Evolutionary conservation across 2,113 vertebrate genomes (phyloP).

Genomic region (Nothoprocta perdicaria): DNA sequence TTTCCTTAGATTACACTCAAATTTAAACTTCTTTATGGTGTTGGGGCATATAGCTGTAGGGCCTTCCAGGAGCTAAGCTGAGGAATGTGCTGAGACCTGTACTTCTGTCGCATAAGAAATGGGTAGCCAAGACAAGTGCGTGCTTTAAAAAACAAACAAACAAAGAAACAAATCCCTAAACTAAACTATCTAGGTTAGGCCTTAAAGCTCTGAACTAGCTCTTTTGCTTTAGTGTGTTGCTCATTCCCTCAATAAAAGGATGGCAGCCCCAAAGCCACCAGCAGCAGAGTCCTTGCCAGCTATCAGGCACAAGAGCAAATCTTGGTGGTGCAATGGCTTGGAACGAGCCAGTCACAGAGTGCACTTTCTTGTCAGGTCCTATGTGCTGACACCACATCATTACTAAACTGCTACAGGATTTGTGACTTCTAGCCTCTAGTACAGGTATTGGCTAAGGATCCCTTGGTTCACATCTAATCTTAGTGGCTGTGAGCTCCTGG

Average conservation of each 20-base stretch:
- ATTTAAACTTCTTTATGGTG: not conserved
- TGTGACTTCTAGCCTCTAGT: not conserved
- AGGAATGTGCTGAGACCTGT: not conserved
- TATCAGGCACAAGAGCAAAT: not conserved
- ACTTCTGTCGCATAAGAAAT: not conserved
- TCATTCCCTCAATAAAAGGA: not conserved
- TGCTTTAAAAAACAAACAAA: not conserved
- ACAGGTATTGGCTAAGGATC: not conserved
- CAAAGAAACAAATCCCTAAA: not conserved
- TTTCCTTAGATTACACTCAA: not conserved
- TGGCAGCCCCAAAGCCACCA: not conserved
- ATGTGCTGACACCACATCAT: not conserved
- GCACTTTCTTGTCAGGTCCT: not conserved
- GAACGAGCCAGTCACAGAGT: not conserved
- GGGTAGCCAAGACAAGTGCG: not conserved
- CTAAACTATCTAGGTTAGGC: not conserved
- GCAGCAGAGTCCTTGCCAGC: not conserved
- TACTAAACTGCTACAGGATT: not conserved
- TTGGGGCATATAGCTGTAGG: not conserved
- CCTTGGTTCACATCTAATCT: not conserved
- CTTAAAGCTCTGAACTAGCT: not conserved
- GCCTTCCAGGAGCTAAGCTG: not conserved
- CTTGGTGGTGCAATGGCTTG: rapidly evolving
- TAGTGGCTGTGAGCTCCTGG: not conserved
- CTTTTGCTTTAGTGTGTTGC: not conserved